Conservation (phyloP, 1,140 invertebrate species). For the Drosophila setifemur region DNA sequence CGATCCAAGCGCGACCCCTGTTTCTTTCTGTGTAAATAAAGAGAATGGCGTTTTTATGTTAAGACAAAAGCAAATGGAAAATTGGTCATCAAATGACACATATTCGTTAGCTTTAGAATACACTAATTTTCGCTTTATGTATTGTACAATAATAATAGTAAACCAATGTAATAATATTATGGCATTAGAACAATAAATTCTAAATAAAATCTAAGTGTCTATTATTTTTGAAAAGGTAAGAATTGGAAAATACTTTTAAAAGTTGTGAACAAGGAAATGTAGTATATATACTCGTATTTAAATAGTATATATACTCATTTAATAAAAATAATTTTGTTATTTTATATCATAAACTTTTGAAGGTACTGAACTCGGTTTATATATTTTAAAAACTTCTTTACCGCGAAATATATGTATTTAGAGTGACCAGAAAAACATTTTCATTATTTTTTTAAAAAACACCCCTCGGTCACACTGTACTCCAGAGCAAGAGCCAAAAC, state of each 20-base stretch:
- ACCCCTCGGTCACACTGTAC: background rate
- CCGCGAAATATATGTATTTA: too few species aligned
- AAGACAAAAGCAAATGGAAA: conserved; percentile 29
- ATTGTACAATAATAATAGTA: conserved; percentile 58
- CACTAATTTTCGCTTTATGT: conserved; percentile 45
- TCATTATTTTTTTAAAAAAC: too few species aligned
- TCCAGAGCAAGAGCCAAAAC: conserved; percentile 10
- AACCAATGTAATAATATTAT: conserved; percentile 5
- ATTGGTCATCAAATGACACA: conserved; percentile 66
- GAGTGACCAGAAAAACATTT: too few species aligned
- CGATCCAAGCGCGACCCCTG: conserved; percentile 16
- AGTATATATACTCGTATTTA: too few species aligned
- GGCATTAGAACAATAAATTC: conserved; percentile 56
- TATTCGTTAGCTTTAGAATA: conserved; percentile 48
- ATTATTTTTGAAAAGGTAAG: too few species aligned
- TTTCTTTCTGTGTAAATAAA: conserved; percentile 58
- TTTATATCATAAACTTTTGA: too few species aligned
- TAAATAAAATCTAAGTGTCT: background rate
- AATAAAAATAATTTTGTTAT: too few species aligned
- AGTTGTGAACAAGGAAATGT: too few species aligned
- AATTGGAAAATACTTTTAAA: too few species aligned
- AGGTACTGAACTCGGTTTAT: too few species aligned
- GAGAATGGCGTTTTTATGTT: conserved; percentile 49
- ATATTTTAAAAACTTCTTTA: too few species aligned
- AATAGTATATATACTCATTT: too few species aligned